phyloP scores from a whole-genome alignment of 2,113 vertebrate species.

The Camarhynchus parvulus region DNA sequence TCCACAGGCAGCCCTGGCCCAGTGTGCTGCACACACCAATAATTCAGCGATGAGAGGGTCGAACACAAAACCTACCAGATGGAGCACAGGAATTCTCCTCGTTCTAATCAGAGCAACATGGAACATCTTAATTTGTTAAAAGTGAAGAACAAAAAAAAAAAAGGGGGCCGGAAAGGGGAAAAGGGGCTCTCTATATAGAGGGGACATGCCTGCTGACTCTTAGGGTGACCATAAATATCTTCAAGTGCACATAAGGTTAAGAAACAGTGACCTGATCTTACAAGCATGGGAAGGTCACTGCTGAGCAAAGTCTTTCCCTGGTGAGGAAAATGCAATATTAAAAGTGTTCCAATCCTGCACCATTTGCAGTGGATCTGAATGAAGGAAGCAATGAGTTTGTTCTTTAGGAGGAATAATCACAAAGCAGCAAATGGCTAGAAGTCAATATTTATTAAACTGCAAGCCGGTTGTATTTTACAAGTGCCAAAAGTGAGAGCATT shows the following conservation, averaged over 20 bases:
- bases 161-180: not conserved
- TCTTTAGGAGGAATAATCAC: slow-evolving; percentile 61
- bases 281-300: not conserved
- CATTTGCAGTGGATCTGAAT: not conserved
- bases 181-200: not conserved
- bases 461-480: slow-evolving; percentile 47
- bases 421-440: slow-evolving; percentile 56
- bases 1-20: not conserved
- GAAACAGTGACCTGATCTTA: not conserved
- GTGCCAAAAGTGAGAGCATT: slow-evolving; percentile 61
- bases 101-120: not conserved
- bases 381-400: slow-evolving; percentile 42
- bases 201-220: not conserved
- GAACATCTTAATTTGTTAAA: not conserved
- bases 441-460: slow-evolving; percentile 68
- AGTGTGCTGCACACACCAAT: not conserved
- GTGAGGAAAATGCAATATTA: not conserved
- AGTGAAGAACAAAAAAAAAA: not conserved
- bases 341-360: not conserved
- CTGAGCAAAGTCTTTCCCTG: not conserved
- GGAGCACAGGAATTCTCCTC: not conserved
- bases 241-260: not conserved
- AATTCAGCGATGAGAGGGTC: not conserved
- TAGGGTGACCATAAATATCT: not conserved
- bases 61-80: not conserved